Evolutionary conservation across 2,113 vertebrate genomes (phyloP), one percentile per base, ranked within the genome.

Genomic region (Xiphophorus maculatus): DNA sequence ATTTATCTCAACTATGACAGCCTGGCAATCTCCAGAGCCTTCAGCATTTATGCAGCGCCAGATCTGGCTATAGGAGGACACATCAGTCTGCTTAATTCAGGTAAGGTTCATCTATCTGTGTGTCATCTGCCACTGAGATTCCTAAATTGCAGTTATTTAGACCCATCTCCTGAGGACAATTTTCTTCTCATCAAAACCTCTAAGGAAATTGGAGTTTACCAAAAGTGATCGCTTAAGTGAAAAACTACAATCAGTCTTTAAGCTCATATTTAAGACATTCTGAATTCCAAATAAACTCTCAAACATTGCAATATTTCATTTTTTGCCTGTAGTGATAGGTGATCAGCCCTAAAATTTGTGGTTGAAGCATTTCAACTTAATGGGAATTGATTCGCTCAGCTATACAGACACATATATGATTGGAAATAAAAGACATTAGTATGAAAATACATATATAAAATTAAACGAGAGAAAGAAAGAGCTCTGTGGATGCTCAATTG

Each of bases 401-500:
- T 25, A 0, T 54, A 58, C 25, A 37, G 32, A 60, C 5, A 44
- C 5, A 15, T 27, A 62, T 12, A 29, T 58, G 63, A 37, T 14
- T 74, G 67, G 28, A 13, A 69, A 63, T 17, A 42, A 15, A 42
- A 42, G 40, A 42, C 37, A 62, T 29, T 37, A 17, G 35, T 68
- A 28, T 65, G 25, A 12, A 75, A 60, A 58, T 69, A 75, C 66
- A 35, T 63, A 44, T 70, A 72, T 19, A 2, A 58, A 63, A 63
- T 54, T 51, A 79, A 67, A 74, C n/a, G 70, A 67, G n/a, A 77
- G 65, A 69, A 74, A 79, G 65, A 69, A 74, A 65, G 27, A 79
- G 66, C 0, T 0, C 6, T 40, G 74, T 62, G 62, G 60, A 28
- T 75, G 87, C 78, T 87, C 89, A 73, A 82, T 30, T 79, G 74